Base-by-base conservation (phyloP, 2,113 vertebrate genomes). In the Megaceryle maxima region DNA sequence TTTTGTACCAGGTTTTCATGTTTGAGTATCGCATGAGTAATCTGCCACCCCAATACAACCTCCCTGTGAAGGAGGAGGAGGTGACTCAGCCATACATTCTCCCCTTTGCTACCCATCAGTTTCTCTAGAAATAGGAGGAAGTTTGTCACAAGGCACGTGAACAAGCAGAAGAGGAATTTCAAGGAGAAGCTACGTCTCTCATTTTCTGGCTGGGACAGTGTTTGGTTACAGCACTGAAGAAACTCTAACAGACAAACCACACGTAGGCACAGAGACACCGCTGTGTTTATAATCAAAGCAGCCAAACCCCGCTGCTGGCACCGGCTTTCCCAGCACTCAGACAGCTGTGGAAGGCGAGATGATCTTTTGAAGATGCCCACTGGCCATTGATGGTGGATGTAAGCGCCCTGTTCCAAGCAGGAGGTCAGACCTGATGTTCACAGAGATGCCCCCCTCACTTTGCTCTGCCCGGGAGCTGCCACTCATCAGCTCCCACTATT, bases 201-300 rank as follows among this genome's bases (percentile, higher is more conserved):
- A 35, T 35, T 53, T 16, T 39, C 43, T 17, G 16, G 43, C 35
- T 13, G 57, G 16, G 31, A 7, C 9, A 4, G 59, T 1, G 24
- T 26, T n/a, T 31, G n/a, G 51, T 14, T 12, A 25, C 21, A 41
- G 35, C 16, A 29, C 0, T 7, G 31, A 29, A 64, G 14, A 44
- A 33, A 16, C 12, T 13, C 35, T n/a, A 28, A 26, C 8, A 46
- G 44, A 10, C 48, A 56, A 67, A 63, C 29, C 33, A 9, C 20
- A 5, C 0, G 5, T 3, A 39, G 50, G 62, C 44, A 37, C 20
- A 11, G 25, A 19, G 48, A 11, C 35, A 31, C 1, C 0, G 12
- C 50, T 44, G 39, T 33, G 44, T 63, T 80, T 48, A 8, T 29
- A 19, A 6, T 24, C 16, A 26, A n/a, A 6, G 19, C 72, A 13